Percentiles rank a stretch among this genome's conserved stretches.
Evolutionary conservation across 2,797 vertebrate genomes (phyloP).

Genomic region (Liasis olivaceus): DNA sequence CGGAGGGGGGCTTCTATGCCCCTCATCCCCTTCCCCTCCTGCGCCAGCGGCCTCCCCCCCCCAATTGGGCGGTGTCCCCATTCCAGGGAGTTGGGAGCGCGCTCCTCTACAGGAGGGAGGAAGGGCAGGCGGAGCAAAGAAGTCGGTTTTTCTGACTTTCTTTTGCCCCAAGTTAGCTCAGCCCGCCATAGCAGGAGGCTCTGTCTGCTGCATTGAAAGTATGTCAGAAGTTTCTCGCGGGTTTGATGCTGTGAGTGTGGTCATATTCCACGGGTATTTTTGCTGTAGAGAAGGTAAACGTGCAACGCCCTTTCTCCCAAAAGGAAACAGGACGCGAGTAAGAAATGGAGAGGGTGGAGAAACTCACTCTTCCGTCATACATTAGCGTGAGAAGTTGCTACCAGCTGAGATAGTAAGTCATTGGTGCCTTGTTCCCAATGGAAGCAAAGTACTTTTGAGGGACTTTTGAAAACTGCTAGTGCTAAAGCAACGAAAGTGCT

Average conservation of each 20-base stretch:
- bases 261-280: background rate
- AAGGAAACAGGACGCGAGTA: background rate
- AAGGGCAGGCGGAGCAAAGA: background rate
- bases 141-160: background rate
- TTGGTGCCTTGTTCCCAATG: background rate
- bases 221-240: background rate
- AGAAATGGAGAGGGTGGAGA: background rate
- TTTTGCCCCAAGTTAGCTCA: background rate
- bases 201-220: too few relatives aligned
- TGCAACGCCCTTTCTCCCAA: background rate
- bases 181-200: background rate
- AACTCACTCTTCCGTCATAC: background rate
- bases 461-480: background rate
- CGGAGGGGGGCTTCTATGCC: background rate
- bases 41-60: background rate
- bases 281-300: background rate
- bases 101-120: too few relatives aligned
- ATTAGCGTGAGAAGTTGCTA: background rate
- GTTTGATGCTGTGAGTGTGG: background rate
- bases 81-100: slow-evolving; percentile 8
- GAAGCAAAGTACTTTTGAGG: background rate
- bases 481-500: background rate
- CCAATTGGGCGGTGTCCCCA: slow-evolving; percentile 12
- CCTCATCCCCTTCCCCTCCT: background rate
- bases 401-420: background rate